Evolutionary conservation across 2,888 invertebrate species (phyloP), one percentile per base, ranked within the genome.

Genomic region (Orthosia incerta): DNA sequence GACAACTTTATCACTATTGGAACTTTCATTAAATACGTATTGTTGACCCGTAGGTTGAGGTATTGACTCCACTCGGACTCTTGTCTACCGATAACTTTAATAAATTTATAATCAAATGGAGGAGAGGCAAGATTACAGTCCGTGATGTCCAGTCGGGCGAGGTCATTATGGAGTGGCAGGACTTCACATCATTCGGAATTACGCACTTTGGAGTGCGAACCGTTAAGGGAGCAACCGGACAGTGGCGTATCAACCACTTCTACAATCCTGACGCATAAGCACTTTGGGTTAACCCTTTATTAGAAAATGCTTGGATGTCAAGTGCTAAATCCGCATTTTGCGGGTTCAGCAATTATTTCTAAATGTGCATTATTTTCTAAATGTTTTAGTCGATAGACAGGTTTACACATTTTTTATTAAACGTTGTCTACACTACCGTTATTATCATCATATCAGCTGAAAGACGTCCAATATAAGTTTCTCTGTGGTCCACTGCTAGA

Each of bases 141-240:
- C 96, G 96, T 56, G 94, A 96, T 76, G 95, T 95, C 71, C 89
- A 89, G 46, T 91, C 95, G 39, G 97, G 97, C 23, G 94, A 94
- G 23, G 90, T 96, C 68, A 90, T 97, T 77, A 94, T 97, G 95
- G 96, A 97, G 85, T 97, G 97, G 97, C 91, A 93, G 80, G 97
- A 97, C 89, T 96, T 97, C 5, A 89, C 95, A 20, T 97, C 97
- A 11, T 97, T 97, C 92, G 96, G 96, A 59, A 92, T 97, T 70
- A 96, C 97, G 74, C 97, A 97, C 93, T 97, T 97, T 88, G 97
- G 97, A 60, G 95, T 97, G 74, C 96, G 97, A n/a, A 39, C 57
- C 57, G 1, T 59, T 59, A 12, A 16, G 2, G 57, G 57, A n/a
- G 57, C 57, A 2, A 59, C 12, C 2, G 57, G 18, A 59, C 18